phyloP scores from a whole-genome alignment of 1,140 invertebrate genomes.

The Mycetomoellerius zeteki region DNA sequence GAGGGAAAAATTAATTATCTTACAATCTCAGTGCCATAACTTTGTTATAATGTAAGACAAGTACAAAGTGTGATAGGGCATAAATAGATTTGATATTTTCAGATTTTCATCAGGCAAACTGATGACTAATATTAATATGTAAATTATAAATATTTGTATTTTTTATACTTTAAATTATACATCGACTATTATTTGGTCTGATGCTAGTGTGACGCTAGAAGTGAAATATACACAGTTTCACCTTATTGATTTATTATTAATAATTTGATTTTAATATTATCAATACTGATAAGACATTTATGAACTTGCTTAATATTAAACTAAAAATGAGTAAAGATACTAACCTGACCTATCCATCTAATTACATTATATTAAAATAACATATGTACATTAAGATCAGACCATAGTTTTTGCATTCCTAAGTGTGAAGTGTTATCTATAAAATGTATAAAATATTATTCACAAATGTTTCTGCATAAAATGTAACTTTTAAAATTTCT shows the following conservation, averaged over 20 bases:
- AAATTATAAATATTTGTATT: background rate
- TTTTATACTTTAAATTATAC: background rate
- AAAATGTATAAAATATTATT: background rate
- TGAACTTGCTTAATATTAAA: background rate
- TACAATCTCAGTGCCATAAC: no score
- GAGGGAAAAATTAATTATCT: background rate
- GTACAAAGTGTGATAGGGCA: background rate
- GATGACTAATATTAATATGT: background rate
- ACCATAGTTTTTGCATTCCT: background rate
- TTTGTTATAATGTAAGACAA: background rate
- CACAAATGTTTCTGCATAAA: background rate
- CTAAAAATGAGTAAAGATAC: no score
- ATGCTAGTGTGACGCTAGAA: no score
- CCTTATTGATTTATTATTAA: background rate
- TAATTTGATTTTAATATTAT: background rate
- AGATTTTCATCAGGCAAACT: background rate
- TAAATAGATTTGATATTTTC: background rate
- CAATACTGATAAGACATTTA: background rate
- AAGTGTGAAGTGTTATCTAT: background rate
- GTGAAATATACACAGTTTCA: background rate
- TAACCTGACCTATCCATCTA: no score
- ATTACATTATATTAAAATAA: no score
- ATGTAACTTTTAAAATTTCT: background rate
- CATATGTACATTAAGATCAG: no score
- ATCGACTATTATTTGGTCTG: background rate